Evolutionary conservation across 2,888 invertebrate species (phyloP).

Genomic region (Perizoma flavofasciatum): DNA sequence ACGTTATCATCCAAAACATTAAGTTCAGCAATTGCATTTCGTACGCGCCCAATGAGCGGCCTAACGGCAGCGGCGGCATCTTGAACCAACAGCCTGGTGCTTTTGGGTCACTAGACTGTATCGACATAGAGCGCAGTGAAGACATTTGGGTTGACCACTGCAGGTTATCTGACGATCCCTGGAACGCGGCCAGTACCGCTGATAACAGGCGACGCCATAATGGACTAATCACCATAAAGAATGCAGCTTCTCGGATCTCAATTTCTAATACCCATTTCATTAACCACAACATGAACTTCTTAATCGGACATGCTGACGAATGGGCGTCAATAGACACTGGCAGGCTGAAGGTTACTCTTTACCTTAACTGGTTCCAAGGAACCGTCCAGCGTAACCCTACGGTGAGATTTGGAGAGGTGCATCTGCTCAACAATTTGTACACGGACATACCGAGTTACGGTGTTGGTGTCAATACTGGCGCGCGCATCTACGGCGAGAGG

Average conservation of each 20-base stretch:
- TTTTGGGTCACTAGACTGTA: conserved; percentile 1
- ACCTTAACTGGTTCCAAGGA: conserved; percentile 28
- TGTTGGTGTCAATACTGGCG: conserved; percentile 19
- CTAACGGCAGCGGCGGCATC: conserved; percentile 25
- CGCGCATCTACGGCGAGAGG: conserved; percentile 15
- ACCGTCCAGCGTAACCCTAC: conserved; percentile 23
- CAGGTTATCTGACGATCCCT: conserved; percentile 29
- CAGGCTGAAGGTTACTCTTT: conserved; percentile 18
- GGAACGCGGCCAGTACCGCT: conserved; percentile 9
- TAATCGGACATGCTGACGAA: conserved; percentile 23
- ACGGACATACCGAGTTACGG: conserved; percentile 21
- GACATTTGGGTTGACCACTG: conserved; percentile 22
- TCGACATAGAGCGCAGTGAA: conserved; percentile 16
- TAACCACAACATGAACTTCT: conserved; percentile 25
- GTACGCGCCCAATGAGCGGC: conserved; percentile 21
- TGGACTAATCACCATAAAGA: conserved; percentile 17
- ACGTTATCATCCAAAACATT: conserved; percentile 25
- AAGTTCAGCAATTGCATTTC: conserved; percentile 18
- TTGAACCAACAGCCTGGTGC: conserved; percentile 10
- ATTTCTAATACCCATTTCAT: conserved; percentile 27
- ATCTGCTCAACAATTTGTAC: conserved; percentile 26
- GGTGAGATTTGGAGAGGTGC: conserved; percentile 26
- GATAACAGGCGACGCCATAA: conserved; percentile 20
- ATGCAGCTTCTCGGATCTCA: conserved; percentile 2
- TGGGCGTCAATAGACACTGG: conserved; percentile 9